phyloP scores from a whole-genome alignment of 2,113 vertebrate genomes.

The Mola mola region DNA sequence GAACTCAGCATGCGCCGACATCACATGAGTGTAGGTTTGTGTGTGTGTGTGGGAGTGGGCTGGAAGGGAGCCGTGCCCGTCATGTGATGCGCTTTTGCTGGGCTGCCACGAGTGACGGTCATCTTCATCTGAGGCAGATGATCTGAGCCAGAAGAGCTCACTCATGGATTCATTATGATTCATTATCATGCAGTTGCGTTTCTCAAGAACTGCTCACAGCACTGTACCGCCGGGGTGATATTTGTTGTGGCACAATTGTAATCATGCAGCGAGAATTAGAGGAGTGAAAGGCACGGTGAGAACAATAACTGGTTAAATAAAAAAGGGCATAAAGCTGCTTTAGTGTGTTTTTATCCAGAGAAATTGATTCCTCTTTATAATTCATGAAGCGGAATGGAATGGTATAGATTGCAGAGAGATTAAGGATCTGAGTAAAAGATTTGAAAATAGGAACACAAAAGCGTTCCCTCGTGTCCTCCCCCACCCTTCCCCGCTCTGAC shows the following conservation, averaged over 20 bases:
- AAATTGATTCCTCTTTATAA: slow-evolving; percentile 76
- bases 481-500: slow-evolving; percentile 41
- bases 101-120: slow-evolving; percentile 54
- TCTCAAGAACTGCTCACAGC: slow-evolving; percentile 19
- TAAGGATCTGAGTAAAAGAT: slow-evolving; percentile 72
- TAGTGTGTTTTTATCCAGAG: slow-evolving; percentile 64
- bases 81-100: slow-evolving; percentile 56
- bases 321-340: slow-evolving; percentile 58
- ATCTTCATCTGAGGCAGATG: slow-evolving; percentile 58
- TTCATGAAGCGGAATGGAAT: slow-evolving; percentile 72
- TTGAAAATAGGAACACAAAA: slow-evolving; percentile 75
- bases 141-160: slow-evolving; percentile 45
- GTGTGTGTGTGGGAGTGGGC: slow-evolving; percentile 40
- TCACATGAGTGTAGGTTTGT: slow-evolving; percentile 64
- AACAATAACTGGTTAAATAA: slow-evolving; percentile 29
- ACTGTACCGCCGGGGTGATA: neutral
- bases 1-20: slow-evolving; percentile 66
- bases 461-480: slow-evolving; percentile 67
- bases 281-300: slow-evolving; percentile 7
- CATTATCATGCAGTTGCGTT: too few relatives aligned
- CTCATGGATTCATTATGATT: too few relatives aligned
- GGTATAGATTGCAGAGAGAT: slow-evolving; percentile 72
- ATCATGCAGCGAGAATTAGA: neutral
- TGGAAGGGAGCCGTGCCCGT: slow-evolving; percentile 67
- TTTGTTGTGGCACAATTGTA: slow-evolving; percentile 9